A percentile compares a stretch with the other conserved stretches of the same genome.
phyloP scores from a whole-genome alignment of 1,140 invertebrate genomes.

The Ylistrum balloti region DNA sequence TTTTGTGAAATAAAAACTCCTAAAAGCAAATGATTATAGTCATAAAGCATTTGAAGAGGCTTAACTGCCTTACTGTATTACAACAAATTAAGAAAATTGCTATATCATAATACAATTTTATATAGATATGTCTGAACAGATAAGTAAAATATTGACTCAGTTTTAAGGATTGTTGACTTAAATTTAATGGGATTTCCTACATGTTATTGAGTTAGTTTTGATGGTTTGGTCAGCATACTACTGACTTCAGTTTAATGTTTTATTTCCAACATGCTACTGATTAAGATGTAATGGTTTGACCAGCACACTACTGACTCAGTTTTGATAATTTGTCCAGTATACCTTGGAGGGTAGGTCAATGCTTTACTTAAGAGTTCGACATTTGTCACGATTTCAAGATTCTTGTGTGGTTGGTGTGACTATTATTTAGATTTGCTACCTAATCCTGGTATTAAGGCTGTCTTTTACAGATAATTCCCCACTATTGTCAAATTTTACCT shows the following conservation, averaged over 20 bases:
- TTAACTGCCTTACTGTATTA: too few species aligned
- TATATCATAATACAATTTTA: too few species aligned
- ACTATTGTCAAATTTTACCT: conserved; percentile 4
- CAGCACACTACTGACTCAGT: not conserved
- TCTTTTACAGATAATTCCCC: conserved; percentile 34
- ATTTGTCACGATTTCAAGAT: conserved; percentile 11
- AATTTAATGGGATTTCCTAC: too few species aligned
- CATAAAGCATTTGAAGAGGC: too few species aligned
- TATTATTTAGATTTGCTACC: not conserved
- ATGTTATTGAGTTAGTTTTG: too few species aligned
- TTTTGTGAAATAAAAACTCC: not conserved
- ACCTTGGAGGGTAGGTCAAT: not conserved
- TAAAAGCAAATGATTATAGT: not conserved
- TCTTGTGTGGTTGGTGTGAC: conserved; percentile 16
- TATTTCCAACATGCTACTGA: not conserved
- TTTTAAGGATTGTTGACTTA: too few species aligned
- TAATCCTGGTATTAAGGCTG: not conserved
- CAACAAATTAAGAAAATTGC: too few species aligned
- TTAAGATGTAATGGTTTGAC: not conserved
- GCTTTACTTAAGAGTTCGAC: conserved; percentile 27
- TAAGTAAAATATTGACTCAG: too few species aligned
- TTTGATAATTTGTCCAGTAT: not conserved
- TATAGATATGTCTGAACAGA: too few species aligned
- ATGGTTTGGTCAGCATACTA: too few species aligned
- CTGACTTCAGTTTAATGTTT: too few species aligned